Evolutionary conservation across 2,113 vertebrate genomes (phyloP), one percentile per base, ranked within the genome.

Genomic region (Hydropotes inermis): DNA sequence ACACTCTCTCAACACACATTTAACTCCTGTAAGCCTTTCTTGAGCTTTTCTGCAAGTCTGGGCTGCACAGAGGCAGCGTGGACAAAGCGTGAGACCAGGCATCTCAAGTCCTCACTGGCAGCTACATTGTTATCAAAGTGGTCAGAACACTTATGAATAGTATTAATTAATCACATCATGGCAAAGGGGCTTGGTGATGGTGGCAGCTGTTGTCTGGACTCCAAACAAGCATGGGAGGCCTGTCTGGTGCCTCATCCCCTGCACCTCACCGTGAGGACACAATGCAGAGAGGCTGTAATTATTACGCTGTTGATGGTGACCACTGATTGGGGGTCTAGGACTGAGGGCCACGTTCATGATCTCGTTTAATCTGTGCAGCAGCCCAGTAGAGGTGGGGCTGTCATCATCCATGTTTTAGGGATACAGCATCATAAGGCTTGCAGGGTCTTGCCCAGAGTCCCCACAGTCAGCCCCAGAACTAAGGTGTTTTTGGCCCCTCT

Each of bases 271-370:
- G 14, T 16, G 16, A 47, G 94, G 30, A 3, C 15, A 7, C 87
- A 6, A 0, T 0, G 45, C 33, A 47, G 1, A 16, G 36, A 47
- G 60, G 79, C 81, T 3, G 23, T 7, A 21, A 2, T 27, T 3
- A 3, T 21, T 12, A 27, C 3, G 0, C 3, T 1, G 4, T 1
- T 15, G 91, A 2, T 9, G 61, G 57, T 25, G 27, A 4, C 25
- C 12, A 0, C 16, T 0, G 82, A 1, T 1, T 4, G 33, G 39
- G 52, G 6, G 2, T 1, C 5, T 1, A 4, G 91, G 93, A n/a
- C 74, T 1, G 1, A 50, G 28, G 13, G n/a, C 60, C 1, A 0
- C 7, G 0, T 21, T 82, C 13, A 0, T 3, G 11, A 1, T 6
- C 67, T 36, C 36, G 9, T 1, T 5, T 14, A 10, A 16, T 23